phyloP scores from a whole-genome alignment of 2,888 invertebrate genomes.

The Heliconius ethilla region DNA sequence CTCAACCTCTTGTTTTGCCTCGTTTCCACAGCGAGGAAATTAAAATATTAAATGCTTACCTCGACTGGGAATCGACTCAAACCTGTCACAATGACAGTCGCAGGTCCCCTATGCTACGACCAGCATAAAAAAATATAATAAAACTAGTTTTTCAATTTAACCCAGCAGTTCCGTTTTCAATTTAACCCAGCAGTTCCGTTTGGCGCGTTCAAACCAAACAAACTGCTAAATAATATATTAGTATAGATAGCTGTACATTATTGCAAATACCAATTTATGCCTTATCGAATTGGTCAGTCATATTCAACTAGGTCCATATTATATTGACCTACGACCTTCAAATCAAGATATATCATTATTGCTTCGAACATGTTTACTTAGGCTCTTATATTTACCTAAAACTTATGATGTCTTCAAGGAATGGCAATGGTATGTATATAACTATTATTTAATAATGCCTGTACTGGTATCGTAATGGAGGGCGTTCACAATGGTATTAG shows the following conservation, averaged over 20 bases:
- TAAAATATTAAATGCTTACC: neutral
- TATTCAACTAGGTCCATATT: neutral
- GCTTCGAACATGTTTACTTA: neutral
- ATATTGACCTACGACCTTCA: neutral
- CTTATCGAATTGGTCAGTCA: neutral
- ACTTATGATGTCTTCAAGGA: neutral
- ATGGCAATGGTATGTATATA: neutral
- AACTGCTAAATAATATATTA: neutral
- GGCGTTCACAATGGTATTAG: neutral
- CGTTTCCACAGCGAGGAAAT: neutral
- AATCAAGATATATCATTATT: conserved; percentile 8
- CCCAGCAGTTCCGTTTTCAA: no score
- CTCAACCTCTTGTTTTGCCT: neutral
- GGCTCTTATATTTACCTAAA: neutral
- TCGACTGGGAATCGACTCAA: no score
- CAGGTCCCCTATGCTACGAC: neutral
- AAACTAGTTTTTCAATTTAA: no score
- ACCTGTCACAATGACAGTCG: neutral
- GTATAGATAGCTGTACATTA: neutral
- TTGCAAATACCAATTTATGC: neutral
- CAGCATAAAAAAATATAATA: neutral
- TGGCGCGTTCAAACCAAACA: no score
- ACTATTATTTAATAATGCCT: neutral
- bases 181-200: no score
- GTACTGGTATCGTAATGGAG: neutral